A percentile compares a stretch with the other conserved stretches of the same genome.
These are phyloP conservation scores for Pangasius macronema DNA, from an alignment of 2,797 vertebrate species.

Conservation along the genomic window DNA sequence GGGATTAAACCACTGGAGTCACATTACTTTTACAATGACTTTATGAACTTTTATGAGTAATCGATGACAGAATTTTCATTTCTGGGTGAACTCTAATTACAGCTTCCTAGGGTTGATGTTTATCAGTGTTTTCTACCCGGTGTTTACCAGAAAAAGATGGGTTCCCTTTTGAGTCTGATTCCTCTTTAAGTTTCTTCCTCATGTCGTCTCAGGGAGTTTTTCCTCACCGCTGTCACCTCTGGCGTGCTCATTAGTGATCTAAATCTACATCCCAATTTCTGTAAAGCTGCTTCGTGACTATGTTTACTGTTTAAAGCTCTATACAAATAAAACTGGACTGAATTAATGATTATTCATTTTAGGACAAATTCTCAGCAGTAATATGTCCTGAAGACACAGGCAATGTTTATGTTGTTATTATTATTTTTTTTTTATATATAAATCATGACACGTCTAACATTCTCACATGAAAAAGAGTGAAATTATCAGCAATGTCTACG, in stretches of 20 bases:
- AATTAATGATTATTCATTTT: not conserved
- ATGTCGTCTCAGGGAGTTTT: not conserved
- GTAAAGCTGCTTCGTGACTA: not conserved
- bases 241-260: not conserved
- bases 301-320: too few species aligned
- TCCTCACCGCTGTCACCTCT: not conserved
- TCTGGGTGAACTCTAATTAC: too few species aligned
- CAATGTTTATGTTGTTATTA: not conserved
- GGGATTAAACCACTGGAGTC: too few species aligned
- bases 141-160: not conserved
- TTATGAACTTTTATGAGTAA: too few species aligned
- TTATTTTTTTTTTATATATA: too few species aligned
- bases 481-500: not conserved
- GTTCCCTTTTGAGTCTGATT: not conserved
- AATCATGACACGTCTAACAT: not conserved
- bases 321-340: not conserved
- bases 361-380: not conserved
- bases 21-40: too few species aligned
- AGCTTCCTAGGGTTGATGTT: not conserved
- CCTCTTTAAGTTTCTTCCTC: not conserved
- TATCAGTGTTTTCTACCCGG: not conserved
- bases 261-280: not conserved
- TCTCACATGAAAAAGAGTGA: not conserved
- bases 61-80: too few species aligned
- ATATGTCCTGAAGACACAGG: not conserved